phyloP scores from a whole-genome alignment of 1,140 invertebrate species.

The Drosophila murphyi region DNA sequence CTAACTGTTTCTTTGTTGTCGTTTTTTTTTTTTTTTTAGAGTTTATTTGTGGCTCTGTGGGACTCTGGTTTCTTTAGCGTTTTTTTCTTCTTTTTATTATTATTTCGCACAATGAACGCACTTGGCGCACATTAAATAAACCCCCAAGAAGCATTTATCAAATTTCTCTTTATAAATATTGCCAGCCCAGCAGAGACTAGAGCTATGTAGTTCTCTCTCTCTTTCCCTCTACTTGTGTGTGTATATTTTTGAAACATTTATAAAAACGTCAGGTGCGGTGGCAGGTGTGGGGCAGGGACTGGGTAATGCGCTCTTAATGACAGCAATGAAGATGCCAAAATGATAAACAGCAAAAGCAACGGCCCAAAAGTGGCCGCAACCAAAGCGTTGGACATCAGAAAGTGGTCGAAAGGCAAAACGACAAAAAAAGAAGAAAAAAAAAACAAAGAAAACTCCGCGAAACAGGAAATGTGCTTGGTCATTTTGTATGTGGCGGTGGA shows the following conservation, averaged over 20 bases:
- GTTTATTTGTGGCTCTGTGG: constrained; percentile 12
- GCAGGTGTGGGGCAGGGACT: constrained; percentile 41
- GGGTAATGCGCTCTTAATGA: constrained; percentile 76
- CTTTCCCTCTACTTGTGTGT: constrained; percentile 17
- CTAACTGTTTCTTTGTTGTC: background rate
- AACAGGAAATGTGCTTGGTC: constrained; percentile 73
- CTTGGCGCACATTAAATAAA: constrained; percentile 77
- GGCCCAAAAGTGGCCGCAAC: constrained; percentile 45
- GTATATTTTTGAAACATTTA: constrained; percentile 71
- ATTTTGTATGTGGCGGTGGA: constrained; percentile 49
- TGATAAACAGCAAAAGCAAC: constrained; percentile 70
- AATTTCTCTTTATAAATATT: constrained; percentile 70
- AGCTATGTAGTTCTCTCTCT: constrained; percentile 17
- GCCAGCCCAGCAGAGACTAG: constrained; percentile 24
- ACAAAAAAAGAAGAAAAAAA: constrained; percentile 39
- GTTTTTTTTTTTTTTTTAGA: background rate
- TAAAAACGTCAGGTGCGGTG: constrained; percentile 61
- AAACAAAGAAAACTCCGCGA: constrained; percentile 53
- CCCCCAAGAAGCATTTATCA: constrained; percentile 79
- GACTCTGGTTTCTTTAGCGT: constrained; percentile 7
- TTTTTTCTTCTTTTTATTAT: constrained; percentile 65
- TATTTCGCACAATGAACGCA: constrained; percentile 78
- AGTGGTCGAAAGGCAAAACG: constrained; percentile 37
- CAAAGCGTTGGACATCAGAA: constrained; percentile 46
- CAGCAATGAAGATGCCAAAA: constrained; percentile 81